Evolutionary conservation across 2,797 vertebrate species (phyloP).

Genomic region (Knipowitschia caucasica): DNA sequence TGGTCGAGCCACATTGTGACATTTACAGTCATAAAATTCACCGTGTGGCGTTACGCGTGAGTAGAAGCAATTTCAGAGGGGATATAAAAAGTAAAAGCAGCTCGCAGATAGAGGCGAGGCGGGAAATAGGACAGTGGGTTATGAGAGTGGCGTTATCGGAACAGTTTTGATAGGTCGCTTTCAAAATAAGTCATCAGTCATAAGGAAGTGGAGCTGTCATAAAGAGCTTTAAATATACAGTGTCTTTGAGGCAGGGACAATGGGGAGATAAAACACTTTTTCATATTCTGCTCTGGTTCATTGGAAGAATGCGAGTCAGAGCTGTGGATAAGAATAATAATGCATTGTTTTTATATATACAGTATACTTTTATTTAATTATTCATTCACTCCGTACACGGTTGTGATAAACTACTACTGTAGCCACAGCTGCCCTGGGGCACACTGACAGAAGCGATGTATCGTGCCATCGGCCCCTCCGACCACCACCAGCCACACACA

Average conservation of each 20-base stretch:
- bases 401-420: too few species aligned
- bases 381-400: too few species aligned
- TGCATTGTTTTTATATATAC: too few species aligned
- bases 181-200: conserved; percentile 36
- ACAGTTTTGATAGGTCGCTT: conserved; percentile 23
- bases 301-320: not conserved
- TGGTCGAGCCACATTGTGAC: conserved; percentile 36
- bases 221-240: not conserved
- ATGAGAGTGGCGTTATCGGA: conserved; percentile 12
- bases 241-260: conserved; percentile 22
- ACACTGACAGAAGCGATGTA: too few species aligned
- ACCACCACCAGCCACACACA: too few species aligned
- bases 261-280: not conserved
- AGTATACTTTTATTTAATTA: too few species aligned
- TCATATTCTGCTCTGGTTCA: not conserved
- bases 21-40: conserved; percentile 32
- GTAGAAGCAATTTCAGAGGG: conserved; percentile 13
- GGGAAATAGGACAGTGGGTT: conserved; percentile 9
- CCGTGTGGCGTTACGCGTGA: conserved; percentile 27
- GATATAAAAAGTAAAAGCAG: conserved; percentile 40
- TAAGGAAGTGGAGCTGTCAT: conserved; percentile 9
- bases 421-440: too few species aligned
- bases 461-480: too few species aligned
- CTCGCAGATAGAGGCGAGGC: conserved; percentile 32
- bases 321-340: conserved; percentile 5